Percentiles rank a stretch among this genome's conserved stretches.
Conservation (phyloP, 2,113 vertebrate species). For the Tragulus kanchil region DNA sequence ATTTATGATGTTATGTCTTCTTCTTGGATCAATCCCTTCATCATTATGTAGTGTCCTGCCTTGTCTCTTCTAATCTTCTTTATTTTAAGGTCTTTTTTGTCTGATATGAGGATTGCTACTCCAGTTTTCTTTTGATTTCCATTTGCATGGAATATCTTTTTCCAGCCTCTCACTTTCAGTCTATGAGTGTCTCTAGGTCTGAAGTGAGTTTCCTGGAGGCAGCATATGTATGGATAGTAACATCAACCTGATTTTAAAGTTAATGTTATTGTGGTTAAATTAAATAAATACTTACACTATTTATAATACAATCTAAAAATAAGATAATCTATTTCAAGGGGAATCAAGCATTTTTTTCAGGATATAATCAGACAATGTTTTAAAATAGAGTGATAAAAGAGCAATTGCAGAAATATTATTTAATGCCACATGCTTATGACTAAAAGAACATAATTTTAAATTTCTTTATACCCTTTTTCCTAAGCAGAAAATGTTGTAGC, state of each 20-base stretch:
- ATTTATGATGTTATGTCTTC: too few relatives aligned
- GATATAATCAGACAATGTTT: neutral
- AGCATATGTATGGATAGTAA: too few relatives aligned
- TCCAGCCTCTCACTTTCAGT: too few relatives aligned
- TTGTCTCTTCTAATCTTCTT: too few relatives aligned
- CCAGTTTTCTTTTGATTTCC: too few relatives aligned
- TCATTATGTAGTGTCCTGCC: too few relatives aligned
- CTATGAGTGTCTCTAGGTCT: too few relatives aligned
- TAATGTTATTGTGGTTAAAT: neutral
- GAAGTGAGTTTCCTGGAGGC: too few relatives aligned
- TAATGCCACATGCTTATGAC: neutral
- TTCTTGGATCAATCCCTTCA: too few relatives aligned
- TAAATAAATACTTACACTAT: neutral
- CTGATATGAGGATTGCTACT: too few relatives aligned
- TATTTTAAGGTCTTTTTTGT: too few relatives aligned
- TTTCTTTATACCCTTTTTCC: neutral
- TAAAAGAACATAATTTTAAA: neutral
- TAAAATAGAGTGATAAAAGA: neutral
- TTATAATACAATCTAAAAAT: neutral
- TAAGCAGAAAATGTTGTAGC: neutral
- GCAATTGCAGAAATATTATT: neutral
- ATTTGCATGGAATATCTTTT: too few relatives aligned
- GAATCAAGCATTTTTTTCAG: neutral
- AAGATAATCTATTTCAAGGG: neutral
- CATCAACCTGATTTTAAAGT: neutral